Percentiles rank a stretch among this genome's conserved stretches.
Evolutionary conservation across 2,113 vertebrate species (phyloP).

Genomic region (Nyctereutes procyonoides): DNA sequence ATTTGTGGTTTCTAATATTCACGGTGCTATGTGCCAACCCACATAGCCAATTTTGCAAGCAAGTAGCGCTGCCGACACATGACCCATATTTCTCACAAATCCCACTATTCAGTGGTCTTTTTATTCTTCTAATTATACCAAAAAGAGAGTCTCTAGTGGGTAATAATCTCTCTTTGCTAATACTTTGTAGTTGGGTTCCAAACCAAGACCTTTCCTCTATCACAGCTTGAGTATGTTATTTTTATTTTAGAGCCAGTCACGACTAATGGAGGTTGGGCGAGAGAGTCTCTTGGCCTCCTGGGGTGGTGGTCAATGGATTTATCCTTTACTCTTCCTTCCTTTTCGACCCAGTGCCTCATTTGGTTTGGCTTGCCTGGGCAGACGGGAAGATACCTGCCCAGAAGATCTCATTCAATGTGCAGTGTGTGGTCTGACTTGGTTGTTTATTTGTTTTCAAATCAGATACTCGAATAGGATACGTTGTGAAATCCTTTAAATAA

Average conservation of each 20-base stretch:
- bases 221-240: constrained; percentile 42
- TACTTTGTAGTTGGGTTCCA: constrained; percentile 44
- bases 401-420: background rate
- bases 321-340: background rate
- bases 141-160: constrained; percentile 42
- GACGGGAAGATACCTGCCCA: constrained; percentile 29
- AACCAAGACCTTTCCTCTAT: constrained; percentile 50
- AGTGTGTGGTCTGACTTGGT: constrained; percentile 6
- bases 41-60: constrained; percentile 30
- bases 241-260: constrained; percentile 39
- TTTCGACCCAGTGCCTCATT: constrained; percentile 3
- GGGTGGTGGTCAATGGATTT: background rate
- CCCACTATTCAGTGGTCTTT: constrained; percentile 28
- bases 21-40: constrained; percentile 43
- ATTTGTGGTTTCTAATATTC: constrained; percentile 63
- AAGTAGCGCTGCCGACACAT: background rate
- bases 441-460: constrained; percentile 47
- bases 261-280: background rate
- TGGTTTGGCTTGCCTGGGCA: constrained; percentile 31
- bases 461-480: background rate
- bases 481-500: constrained; percentile 48
- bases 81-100: constrained; percentile 49
- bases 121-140: constrained; percentile 40
- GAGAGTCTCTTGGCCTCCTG: background rate
- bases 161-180: constrained; percentile 28